Evolutionary conservation across 2,113 vertebrate genomes (phyloP).

Genomic region (Protobothrops flavoviridis): DNA sequence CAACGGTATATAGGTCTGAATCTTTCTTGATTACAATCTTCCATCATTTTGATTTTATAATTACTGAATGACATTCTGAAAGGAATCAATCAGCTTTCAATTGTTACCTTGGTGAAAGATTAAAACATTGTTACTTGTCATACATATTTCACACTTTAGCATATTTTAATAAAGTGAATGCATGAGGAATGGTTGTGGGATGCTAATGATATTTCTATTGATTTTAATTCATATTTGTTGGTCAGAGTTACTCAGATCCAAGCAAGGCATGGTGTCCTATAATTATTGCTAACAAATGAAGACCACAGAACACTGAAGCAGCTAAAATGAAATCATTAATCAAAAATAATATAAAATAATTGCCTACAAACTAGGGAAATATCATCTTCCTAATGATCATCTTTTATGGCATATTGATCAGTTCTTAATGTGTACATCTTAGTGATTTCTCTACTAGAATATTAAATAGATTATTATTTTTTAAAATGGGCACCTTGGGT

Average conservation of each 20-base stretch:
- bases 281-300: slow-evolving; percentile 72
- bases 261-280: slow-evolving; percentile 57
- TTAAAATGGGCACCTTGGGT: background rate
- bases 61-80: slow-evolving; percentile 79
- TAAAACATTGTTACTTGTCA: slow-evolving; percentile 76
- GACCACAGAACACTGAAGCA: slow-evolving; percentile 66
- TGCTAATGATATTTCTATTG: slow-evolving; percentile 76
- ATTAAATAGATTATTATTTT: slow-evolving; percentile 30
- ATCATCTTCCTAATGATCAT: slow-evolving; percentile 63
- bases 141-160: slow-evolving; percentile 75
- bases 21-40: slow-evolving; percentile 78
- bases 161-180: slow-evolving; percentile 80
- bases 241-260: slow-evolving; percentile 70
- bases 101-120: slow-evolving; percentile 79
- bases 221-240: slow-evolving; percentile 74
- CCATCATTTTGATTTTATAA: slow-evolving; percentile 81
- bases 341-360: slow-evolving; percentile 71
- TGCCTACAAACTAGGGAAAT: slow-evolving; percentile 53
- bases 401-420: slow-evolving; percentile 57
- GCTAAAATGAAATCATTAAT: slow-evolving; percentile 69
- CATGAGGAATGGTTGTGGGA: slow-evolving; percentile 72
- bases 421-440: slow-evolving; percentile 48
- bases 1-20: slow-evolving; percentile 69
- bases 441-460: slow-evolving; percentile 50
- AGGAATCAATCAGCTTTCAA: slow-evolving; percentile 80